A percentile compares a stretch with the other conserved stretches of the same genome.
These are phyloP conservation scores for Bambusicola thoracicus DNA, from an alignment of 2,113 vertebrate species.

Conservation along the genomic window DNA sequence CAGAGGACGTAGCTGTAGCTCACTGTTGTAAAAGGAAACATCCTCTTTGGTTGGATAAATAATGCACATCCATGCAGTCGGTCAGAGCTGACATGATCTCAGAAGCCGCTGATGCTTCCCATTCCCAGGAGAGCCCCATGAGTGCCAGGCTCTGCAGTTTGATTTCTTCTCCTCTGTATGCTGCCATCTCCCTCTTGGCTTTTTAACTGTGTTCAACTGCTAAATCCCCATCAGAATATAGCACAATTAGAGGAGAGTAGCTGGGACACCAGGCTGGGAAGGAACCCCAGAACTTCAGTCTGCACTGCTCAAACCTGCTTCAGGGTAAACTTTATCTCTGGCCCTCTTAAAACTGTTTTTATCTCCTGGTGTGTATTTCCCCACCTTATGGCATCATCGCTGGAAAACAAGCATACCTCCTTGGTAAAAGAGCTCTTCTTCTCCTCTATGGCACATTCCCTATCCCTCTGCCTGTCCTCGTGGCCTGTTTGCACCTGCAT, in stretches of 20 bases:
- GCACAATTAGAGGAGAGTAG: not conserved
- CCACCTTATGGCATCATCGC: not conserved
- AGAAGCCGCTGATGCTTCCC: not conserved
- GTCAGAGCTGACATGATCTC: not conserved
- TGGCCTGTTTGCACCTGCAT: not conserved
- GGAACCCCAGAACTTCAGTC: not conserved
- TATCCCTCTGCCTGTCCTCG: not conserved
- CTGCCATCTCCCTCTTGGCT: not conserved
- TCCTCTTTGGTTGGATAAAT: not conserved
- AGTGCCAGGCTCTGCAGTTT: not conserved
- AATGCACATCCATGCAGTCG: not conserved
- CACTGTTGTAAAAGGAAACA: rapidly evolving
- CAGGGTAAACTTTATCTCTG: not conserved
- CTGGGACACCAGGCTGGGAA: not conserved
- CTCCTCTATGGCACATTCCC: rapidly evolving
- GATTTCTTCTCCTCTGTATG: not conserved
- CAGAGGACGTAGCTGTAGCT: not conserved
- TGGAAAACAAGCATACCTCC: not conserved
- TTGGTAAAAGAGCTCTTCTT: not conserved
- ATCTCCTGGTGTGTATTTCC: not conserved
- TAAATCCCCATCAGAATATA: not conserved
- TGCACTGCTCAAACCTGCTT: not conserved
- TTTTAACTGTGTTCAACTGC: not conserved
- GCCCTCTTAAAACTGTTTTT: not conserved
- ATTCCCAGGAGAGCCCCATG: rapidly evolving